Base-by-base conservation (phyloP, 2,797 vertebrate species). In the Nyctalus aviator region DNA sequence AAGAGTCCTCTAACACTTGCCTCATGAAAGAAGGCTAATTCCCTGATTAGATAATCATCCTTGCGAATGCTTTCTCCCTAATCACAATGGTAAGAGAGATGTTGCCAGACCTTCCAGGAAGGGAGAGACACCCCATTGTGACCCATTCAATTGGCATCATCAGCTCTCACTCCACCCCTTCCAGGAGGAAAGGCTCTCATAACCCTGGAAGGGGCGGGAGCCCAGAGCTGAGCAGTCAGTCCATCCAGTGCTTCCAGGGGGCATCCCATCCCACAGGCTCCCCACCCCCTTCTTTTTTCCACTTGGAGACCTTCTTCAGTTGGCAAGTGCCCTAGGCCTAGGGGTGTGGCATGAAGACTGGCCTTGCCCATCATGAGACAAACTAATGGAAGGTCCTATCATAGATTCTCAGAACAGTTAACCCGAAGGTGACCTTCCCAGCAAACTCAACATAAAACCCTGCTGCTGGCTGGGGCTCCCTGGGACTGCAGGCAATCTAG, bases 51-150 rank as follows among this genome's bases (percentile, higher is more conserved):
- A 96, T 97, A 98, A 98, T 96, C 97, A 97, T 98, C 97, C 97
- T 97, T 94, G 88, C 71, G 95, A 98, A 94, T 90, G 87, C 94
- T 92, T 97, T 91, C 95, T 96, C 93, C 77, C 72, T 88, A 84
- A 89, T 97, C 96, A 97, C 96, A 97, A 91, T 96, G 97, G 82
- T 83, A 86, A 97, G 96, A 87, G 96, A 94, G 96, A 90, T 64
- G 79, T 96, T 97, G 96, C 97, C 98, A 98, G 96, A 72, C 88
- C 88, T 97, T 96, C 97, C 98, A 98, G 98, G 98, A 98, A 98
- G 98, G 97, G 98, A 98, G 97, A 98, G 98, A 98, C 98, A 96
- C 96, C 96, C 96, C 97, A 95, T 88, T 97, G 95, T 94, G 97
- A 97, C 95, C 93, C 95, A 94, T 97, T 98, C 97, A 97, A 95